Conservation (phyloP, 2,113 vertebrate genomes). For the Nansenia antarctica region DNA sequence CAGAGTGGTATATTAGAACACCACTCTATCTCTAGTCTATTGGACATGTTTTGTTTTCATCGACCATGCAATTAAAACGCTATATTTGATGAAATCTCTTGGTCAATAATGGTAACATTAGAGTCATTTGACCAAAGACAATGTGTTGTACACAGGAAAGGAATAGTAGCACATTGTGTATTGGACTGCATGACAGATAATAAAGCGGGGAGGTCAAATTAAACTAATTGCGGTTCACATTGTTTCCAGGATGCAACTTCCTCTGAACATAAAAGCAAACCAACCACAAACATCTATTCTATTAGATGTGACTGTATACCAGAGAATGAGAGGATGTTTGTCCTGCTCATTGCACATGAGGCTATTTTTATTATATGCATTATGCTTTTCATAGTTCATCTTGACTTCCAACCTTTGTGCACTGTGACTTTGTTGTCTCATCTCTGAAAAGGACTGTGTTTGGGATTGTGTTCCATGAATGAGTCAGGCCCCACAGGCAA, state of each 20-base stretch:
- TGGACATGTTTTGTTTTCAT: neutral
- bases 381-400: neutral
- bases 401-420: neutral
- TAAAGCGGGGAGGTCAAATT: neutral
- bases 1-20: no score
- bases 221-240: neutral
- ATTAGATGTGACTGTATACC: neutral
- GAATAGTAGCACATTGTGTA: neutral
- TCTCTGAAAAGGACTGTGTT: neutral
- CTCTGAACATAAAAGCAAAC: neutral
- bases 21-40: no score
- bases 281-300: neutral
- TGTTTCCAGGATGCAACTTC: neutral
- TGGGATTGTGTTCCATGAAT: neutral
- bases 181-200: neutral
- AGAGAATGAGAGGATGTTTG: neutral
- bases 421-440: neutral
- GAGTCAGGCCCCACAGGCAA: neutral
- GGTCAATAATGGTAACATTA: neutral
- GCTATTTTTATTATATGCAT: neutral
- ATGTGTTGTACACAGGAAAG: neutral
- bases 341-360: neutral
- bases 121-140: neutral
- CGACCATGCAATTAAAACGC: neutral
- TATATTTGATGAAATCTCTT: neutral